These are phyloP conservation scores for Coptodon rendalli DNA, from an alignment of 2,113 vertebrate species.

Conservation along the genomic window DNA sequence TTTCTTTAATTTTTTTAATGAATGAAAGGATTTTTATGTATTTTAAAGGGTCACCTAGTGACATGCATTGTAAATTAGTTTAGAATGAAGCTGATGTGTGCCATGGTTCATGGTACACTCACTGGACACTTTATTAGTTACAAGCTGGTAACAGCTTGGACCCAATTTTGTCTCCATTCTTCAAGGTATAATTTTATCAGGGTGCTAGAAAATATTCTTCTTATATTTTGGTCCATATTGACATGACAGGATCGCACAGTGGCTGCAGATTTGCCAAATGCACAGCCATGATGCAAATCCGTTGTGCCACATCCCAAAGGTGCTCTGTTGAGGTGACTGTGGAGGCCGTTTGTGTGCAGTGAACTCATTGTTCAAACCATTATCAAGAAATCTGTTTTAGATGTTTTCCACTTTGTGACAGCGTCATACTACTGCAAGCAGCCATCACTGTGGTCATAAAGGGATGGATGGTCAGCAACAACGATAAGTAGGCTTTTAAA, in stretches of 20 bases:
- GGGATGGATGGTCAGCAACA: not conserved
- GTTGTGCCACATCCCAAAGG: rapidly evolving
- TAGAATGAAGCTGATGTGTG: rapidly evolving
- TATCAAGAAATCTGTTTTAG: not conserved
- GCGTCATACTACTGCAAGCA: not conserved
- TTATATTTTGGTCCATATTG: not conserved
- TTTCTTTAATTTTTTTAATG: not conserved
- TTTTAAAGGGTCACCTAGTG: not conserved
- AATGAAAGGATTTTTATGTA: not conserved
- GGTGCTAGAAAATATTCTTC: not conserved
- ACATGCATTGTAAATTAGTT: not conserved
- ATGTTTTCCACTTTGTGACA: not conserved
- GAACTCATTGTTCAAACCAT: not conserved
- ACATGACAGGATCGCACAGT: not conserved
- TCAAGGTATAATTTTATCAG: not conserved
- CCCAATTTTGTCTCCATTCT: not conserved
- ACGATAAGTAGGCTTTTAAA: not conserved
- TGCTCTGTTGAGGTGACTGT: not conserved
- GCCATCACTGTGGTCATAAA: not conserved
- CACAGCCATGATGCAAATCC: rapidly evolving
- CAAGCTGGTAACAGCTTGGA: not conserved
- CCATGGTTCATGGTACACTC: not conserved
- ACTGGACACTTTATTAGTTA: not conserved
- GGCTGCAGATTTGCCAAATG: not conserved
- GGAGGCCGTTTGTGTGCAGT: not conserved